A percentile compares a stretch with the other conserved stretches of the same genome.
phyloP scores from a whole-genome alignment of 2,888 invertebrate species.

The Leptopterna dolabrata region DNA sequence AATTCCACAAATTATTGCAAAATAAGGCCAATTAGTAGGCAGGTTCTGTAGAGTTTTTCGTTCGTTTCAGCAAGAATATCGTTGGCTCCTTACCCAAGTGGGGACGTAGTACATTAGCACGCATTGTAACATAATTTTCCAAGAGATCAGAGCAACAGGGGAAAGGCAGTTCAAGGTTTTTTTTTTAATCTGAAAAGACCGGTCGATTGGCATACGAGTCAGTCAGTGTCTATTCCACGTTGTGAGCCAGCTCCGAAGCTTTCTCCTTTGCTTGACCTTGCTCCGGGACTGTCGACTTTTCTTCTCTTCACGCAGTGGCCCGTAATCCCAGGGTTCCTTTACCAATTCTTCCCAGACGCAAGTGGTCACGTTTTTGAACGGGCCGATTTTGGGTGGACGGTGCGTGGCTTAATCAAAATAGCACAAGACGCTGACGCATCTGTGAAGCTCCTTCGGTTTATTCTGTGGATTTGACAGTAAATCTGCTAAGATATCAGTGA shows the following conservation, averaged over 20 bases:
- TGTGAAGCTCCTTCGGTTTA: no score
- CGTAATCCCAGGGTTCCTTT: neutral
- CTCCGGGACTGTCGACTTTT: conserved; percentile 12
- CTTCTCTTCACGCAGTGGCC: conserved; percentile 20
- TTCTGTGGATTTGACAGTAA: no score
- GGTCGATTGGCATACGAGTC: neutral
- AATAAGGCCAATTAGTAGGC: no score
- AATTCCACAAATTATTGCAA: no score
- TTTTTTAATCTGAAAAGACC: neutral
- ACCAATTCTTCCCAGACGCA: neutral
- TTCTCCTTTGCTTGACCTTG: conserved; percentile 37
- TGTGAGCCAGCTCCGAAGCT: conserved; percentile 5
- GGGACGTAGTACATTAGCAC: no score
- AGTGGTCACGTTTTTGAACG: neutral
- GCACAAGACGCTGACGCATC: no score
- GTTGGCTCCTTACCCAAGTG: no score
- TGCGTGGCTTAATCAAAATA: no score
- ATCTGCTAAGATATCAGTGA: no score
- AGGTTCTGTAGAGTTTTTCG: no score
- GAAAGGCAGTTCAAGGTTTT: conserved; percentile 24
- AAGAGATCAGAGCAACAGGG: neutral
- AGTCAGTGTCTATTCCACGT: neutral
- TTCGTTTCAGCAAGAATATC: no score
- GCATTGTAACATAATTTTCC: neutral
- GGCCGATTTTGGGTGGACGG: no score